phyloP scores from a whole-genome alignment of 2,797 vertebrate species.

The Peromyscus attwateri region DNA sequence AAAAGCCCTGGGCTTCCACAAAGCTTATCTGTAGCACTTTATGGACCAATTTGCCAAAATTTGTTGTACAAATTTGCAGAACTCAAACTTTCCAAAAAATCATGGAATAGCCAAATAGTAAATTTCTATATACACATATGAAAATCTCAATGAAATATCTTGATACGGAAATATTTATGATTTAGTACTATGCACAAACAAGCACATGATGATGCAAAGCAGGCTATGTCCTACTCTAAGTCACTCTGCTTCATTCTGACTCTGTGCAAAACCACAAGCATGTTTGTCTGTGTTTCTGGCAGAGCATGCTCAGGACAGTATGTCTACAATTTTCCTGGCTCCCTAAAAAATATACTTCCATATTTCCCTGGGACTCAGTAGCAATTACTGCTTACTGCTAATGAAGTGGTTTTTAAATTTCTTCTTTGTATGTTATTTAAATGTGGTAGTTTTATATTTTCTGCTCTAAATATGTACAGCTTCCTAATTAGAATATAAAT shows the following conservation, averaged over 20 bases:
- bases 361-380: neutral
- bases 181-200: neutral
- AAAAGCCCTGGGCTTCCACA: conserved; percentile 9
- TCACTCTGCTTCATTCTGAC: neutral
- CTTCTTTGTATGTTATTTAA: conserved; percentile 31
- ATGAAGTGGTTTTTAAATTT: conserved; percentile 48
- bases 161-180: conserved; percentile 15
- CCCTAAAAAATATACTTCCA: conserved; percentile 20
- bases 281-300: neutral
- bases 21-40: neutral
- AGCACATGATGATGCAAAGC: neutral
- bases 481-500: conserved; percentile 54
- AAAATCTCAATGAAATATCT: conserved; percentile 19
- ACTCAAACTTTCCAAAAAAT: conserved; percentile 35
- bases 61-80: conserved; percentile 22
- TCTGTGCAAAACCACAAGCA: neutral
- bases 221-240: neutral
- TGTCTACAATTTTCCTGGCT: neutral
- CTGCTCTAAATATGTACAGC: conserved; percentile 9
- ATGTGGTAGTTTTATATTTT: conserved; percentile 56
- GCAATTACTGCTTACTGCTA: neutral
- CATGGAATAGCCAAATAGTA: neutral
- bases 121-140: neutral
- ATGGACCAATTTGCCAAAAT: neutral
- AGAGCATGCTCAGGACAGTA: neutral